These are phyloP conservation scores for Elegia similella DNA, from an alignment of 2,888 invertebrate genomes.

Conservation along the genomic window DNA sequence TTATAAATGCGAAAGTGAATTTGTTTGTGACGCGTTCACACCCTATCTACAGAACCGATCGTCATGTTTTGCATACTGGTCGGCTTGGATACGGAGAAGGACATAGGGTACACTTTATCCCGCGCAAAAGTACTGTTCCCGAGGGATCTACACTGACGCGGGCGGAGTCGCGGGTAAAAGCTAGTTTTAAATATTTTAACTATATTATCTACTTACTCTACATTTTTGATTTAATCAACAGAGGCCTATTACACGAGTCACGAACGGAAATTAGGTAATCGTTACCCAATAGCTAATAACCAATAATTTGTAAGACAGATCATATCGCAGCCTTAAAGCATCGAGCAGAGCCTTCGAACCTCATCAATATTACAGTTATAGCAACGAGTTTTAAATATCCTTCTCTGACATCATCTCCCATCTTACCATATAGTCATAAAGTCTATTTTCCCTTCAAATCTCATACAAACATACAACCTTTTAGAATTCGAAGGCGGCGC, in stretches of 20 bases:
- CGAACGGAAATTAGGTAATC: background rate
- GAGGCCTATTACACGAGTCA: background rate
- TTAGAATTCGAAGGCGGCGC: slow-evolving; percentile 34
- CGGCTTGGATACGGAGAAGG: no score
- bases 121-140: no score
- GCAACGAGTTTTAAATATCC: slow-evolving; percentile 51
- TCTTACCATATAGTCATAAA: slow-evolving; percentile 27
- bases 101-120: no score
- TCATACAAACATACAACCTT: slow-evolving; percentile 44
- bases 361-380: slow-evolving; percentile 51
- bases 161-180: no score
- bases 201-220: no score
- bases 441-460: slow-evolving; percentile 33
- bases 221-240: no score
- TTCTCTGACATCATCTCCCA: slow-evolving; percentile 60
- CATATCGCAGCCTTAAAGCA: slow-evolving; percentile 1
- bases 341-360: slow-evolving; percentile 12
- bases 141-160: no score
- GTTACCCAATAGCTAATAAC: slow-evolving; percentile 8
- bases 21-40: no score
- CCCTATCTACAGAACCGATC: no score
- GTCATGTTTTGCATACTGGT: no score
- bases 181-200: no score
- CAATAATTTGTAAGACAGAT: slow-evolving; percentile 7
- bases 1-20: no score